These are phyloP conservation scores for Eulithis prunata DNA, from an alignment of 2,888 invertebrate species.

Conservation along the genomic window DNA sequence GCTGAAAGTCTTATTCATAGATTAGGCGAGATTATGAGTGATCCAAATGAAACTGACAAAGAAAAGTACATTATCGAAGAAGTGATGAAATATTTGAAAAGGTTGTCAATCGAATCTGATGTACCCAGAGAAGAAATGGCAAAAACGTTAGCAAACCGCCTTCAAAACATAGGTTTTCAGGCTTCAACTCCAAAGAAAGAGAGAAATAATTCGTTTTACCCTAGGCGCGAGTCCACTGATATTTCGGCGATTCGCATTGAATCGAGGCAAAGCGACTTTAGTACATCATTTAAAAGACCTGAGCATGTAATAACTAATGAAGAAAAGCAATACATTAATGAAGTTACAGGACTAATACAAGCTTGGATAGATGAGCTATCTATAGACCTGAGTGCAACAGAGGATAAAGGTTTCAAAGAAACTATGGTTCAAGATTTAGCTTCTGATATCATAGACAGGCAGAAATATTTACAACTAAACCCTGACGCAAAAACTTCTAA, in stretches of 20 bases:
- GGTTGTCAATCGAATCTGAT: slow-evolving; percentile 26
- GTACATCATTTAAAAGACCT: slow-evolving; percentile 6
- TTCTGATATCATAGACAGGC: slow-evolving; percentile 55
- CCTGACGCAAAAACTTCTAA: slow-evolving; percentile 44
- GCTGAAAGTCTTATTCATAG: slow-evolving; percentile 34
- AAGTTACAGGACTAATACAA: slow-evolving; percentile 39
- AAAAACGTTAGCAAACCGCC: slow-evolving; percentile 31
- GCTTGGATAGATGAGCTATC: slow-evolving; percentile 47
- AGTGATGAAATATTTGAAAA: slow-evolving; percentile 34
- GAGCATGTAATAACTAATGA: slow-evolving; percentile 26
- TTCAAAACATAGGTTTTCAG: slow-evolving; percentile 32
- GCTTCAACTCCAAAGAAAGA: slow-evolving; percentile 43
- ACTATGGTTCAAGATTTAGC: slow-evolving; percentile 48
- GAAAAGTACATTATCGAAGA: slow-evolving; percentile 34
- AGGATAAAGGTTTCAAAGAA: slow-evolving; percentile 39
- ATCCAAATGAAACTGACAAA: slow-evolving; percentile 33
- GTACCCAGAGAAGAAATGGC: slow-evolving; percentile 29
- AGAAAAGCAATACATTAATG: slow-evolving; percentile 40
- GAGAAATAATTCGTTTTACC: slow-evolving; percentile 24
- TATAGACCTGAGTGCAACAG: slow-evolving; percentile 34
- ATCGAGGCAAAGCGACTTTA: slow-evolving; percentile 3
- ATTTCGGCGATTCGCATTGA: slow-evolving; percentile 29
- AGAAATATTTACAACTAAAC: slow-evolving; percentile 57
- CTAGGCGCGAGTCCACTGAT: slow-evolving; percentile 22
- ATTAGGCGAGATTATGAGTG: slow-evolving; percentile 36